phyloP scores from a whole-genome alignment of 2,113 vertebrate genomes.

The Sorex fumeus region DNA sequence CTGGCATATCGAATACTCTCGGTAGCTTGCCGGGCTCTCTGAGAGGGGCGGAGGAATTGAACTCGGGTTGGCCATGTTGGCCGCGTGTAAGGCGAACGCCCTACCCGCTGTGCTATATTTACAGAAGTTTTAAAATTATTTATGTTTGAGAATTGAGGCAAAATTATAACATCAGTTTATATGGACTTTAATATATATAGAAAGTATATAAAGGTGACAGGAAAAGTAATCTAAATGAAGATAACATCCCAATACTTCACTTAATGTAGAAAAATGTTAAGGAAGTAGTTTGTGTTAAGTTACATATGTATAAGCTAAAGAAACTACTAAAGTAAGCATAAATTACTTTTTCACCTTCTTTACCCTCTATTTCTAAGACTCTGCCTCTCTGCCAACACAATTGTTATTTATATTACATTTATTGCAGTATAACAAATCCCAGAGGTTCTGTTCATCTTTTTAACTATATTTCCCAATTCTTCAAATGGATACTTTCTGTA shows the following conservation, averaged over 20 bases:
- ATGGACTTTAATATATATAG: not conserved
- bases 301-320: not conserved
- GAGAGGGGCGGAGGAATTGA: too few species aligned
- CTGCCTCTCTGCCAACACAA: too few species aligned
- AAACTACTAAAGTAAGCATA: slow-evolving; percentile 28
- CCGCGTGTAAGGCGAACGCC: too few species aligned
- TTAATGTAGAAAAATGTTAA: slow-evolving; percentile 32
- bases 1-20: too few species aligned
- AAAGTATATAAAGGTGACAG: slow-evolving; percentile 25
- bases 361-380: slow-evolving; percentile 5
- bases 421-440: not conserved
- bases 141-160: not conserved
- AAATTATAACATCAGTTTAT: slow-evolving; percentile 24
- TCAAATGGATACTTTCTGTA: slow-evolving; percentile 46
- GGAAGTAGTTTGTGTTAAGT: not conserved
- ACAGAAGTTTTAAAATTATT: slow-evolving; percentile 40
- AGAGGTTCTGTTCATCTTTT: slow-evolving; percentile 31
- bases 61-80: too few species aligned
- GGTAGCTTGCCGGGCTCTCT: too few species aligned
- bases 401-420: too few species aligned
- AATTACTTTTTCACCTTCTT: slow-evolving; percentile 18
- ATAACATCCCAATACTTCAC: not conserved
- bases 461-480: not conserved
- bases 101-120: too few species aligned
- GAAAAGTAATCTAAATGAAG: slow-evolving; percentile 30